Evolutionary conservation across 2,113 vertebrate genomes (phyloP), one percentile per base, ranked within the genome.

Genomic region (Pontoporia blainvillei): DNA sequence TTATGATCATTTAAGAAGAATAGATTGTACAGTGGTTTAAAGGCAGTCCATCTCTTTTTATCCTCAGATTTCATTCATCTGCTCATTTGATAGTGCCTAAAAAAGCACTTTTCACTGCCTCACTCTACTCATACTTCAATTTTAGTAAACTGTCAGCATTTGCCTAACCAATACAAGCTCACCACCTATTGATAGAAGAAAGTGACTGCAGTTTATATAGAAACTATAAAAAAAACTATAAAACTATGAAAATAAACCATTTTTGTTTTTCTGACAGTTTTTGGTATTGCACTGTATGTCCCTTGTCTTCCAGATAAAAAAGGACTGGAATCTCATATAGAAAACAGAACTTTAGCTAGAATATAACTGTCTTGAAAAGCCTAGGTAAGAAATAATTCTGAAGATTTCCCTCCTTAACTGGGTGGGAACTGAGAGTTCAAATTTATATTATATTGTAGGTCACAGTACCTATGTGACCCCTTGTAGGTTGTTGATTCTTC

Each of bases 161-260:
- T 87, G 95, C 86, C 87, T 84, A n/a, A 62, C 69, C 81, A 82
- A 44, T 29, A 44, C 96, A 90, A 91, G 92, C 71, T 88, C 76
- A 86, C 90, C 90, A 96, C 87, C 95, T 95, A 71, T 79, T 94
- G 90, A 91, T 92, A 44, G 69, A 86, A 95, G 57, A 64, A 91
- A 64, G 72, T 91, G 81, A 94, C 82, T 96, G 41, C 69, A 73
- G 15, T 83, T 27, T 39, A 6, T 23, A 62, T 15, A 81, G 87
- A 90, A n/a, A 52, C 34, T 41, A 34, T 71, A 89, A 46, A 49
- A n/a, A n/a, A 90, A n/a, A 52, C 34, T 41, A 34, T 71, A 89
- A 46, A 49, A n/a, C n/a, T 91, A 39, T 71, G 85, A 90, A 69
- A 79, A 87, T 25, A 79, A 89, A 41, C 31, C 46, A 9, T 66